phyloP scores from a whole-genome alignment of 2,797 vertebrate genomes.

The Bovichtus variegatus region DNA sequence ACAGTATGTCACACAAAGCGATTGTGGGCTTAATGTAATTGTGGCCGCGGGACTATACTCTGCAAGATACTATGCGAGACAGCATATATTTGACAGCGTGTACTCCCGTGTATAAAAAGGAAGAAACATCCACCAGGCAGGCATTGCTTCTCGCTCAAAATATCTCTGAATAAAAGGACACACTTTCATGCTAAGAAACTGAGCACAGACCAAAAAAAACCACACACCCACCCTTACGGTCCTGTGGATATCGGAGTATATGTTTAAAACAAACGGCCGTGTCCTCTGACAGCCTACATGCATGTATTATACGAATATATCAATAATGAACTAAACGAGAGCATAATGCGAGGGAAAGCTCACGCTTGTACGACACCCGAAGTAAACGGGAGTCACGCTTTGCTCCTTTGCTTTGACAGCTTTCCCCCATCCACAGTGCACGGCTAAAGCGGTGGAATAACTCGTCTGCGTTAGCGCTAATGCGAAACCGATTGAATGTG shows the following conservation, averaged over 20 bases:
- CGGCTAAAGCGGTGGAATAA: slow-evolving; percentile 41
- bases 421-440: slow-evolving; percentile 1
- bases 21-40: slow-evolving; percentile 56
- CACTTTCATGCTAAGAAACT: slow-evolving; percentile 7
- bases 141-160: slow-evolving; percentile 4
- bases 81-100: slow-evolving; percentile 15
- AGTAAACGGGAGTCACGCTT: slow-evolving; percentile 23
- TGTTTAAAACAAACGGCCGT: slow-evolving; percentile 39
- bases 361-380: slow-evolving; percentile 9
- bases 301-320: slow-evolving; percentile 59
- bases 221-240: neutral
- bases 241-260: slow-evolving; percentile 24
- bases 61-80: no score
- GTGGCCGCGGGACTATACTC: slow-evolving; percentile 42
- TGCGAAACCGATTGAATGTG: neutral
- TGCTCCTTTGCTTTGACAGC: slow-evolving; percentile 19
- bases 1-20: slow-evolving; percentile 41
- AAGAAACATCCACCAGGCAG: slow-evolving; percentile 15
- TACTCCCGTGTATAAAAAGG: neutral
- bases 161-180: slow-evolving; percentile 33
- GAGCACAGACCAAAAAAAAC: no score
- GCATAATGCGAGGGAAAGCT: slow-evolving; percentile 19
- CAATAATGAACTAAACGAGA: slow-evolving; percentile 61
- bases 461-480: slow-evolving; percentile 14
- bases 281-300: slow-evolving; percentile 37